phyloP scores from a whole-genome alignment of 2,888 invertebrate species.

The Cosmorhoe ocellata region DNA sequence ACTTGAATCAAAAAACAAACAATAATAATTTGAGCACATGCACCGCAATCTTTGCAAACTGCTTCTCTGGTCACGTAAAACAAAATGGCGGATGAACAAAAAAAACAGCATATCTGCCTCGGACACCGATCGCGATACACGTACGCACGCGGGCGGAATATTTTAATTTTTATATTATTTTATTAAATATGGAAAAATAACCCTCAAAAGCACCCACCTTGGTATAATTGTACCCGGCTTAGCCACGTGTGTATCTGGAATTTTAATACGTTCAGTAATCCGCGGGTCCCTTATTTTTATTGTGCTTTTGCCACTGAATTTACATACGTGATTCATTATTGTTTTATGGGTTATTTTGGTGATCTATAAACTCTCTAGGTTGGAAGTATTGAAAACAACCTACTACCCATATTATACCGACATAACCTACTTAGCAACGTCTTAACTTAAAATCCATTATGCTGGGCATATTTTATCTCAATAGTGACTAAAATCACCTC shows the following conservation, averaged over 20 bases:
- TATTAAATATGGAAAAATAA: conserved; percentile 71
- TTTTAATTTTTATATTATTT: conserved; percentile 63
- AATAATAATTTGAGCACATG: conserved; percentile 71
- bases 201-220: conserved; percentile 55
- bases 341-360: conserved; percentile 43
- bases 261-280: conserved; percentile 68
- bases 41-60: conserved; percentile 66
- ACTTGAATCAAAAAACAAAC: conserved; percentile 55
- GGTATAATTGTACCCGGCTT: conserved; percentile 57
- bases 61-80: conserved; percentile 71
- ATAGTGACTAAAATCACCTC: too few relatives aligned
- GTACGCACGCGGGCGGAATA: conserved; percentile 71
- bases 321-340: conserved; percentile 57
- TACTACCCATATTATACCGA: too few relatives aligned
- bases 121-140: conserved; percentile 78
- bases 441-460: too few relatives aligned
- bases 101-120: conserved; percentile 58
- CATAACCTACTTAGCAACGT: too few relatives aligned
- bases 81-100: conserved; percentile 52
- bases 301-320: conserved; percentile 61
- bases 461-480: too few relatives aligned
- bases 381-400: neutral
- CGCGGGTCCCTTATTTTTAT: conserved; percentile 65
- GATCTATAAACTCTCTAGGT: conserved; percentile 24
- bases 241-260: conserved; percentile 65